Percentiles rank a stretch among this genome's conserved stretches.
Evolutionary conservation across 2,113 vertebrate genomes (phyloP).

Genomic region (Gymnobelideus leadbeateri): DNA sequence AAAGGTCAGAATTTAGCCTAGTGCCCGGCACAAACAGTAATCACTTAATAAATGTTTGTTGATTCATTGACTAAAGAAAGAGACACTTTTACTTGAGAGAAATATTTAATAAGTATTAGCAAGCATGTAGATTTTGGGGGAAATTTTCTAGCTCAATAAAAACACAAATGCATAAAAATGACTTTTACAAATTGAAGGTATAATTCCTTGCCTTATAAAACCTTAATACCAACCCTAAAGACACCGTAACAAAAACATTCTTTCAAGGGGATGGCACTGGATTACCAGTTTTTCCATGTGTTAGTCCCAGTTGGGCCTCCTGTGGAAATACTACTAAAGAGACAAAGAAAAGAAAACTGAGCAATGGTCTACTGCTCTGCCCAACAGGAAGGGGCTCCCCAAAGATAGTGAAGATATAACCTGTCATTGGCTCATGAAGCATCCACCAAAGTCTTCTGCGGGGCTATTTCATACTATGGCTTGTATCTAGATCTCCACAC

Average conservation of each 20-base stretch:
- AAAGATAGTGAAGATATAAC: neutral
- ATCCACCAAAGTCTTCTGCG: neutral
- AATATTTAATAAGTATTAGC: neutral
- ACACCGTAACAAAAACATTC: neutral
- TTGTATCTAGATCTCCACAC: neutral
- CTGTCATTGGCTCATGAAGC: neutral
- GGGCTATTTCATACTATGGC: neutral
- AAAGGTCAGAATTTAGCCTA: neutral
- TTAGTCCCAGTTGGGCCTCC: neutral
- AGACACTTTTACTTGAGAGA: neutral
- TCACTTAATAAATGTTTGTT: too few species aligned
- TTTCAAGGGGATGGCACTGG: neutral
- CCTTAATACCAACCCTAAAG: neutral
- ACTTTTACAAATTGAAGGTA: neutral
- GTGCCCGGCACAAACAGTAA: too few species aligned
- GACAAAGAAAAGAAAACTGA: neutral
- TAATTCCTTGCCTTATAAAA: neutral
- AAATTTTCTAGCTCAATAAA: neutral
- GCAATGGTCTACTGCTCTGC: neutral
- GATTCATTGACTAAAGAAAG: neutral
- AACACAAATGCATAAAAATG: neutral
- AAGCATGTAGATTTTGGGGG: neutral
- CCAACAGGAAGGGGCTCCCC: neutral
- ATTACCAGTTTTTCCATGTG: neutral
- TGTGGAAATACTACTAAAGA: neutral